Percentiles rank a stretch among this genome's conserved stretches.
These are phyloP conservation scores for Bhutanitis thaidina DNA, from an alignment of 2,888 invertebrate genomes.

Conservation along the genomic window DNA sequence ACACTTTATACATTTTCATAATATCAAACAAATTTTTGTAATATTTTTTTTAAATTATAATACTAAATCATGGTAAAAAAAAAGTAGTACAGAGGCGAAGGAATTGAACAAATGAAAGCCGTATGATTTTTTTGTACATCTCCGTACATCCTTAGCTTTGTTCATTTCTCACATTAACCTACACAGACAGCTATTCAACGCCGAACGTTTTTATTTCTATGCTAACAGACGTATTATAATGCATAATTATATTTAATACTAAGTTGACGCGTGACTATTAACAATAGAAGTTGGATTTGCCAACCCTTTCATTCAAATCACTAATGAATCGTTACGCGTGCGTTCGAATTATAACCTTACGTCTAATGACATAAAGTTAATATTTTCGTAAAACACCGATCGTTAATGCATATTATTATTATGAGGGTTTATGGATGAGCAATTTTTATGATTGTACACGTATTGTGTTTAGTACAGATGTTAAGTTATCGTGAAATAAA, in stretches of 20 bases:
- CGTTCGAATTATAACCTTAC: constrained; percentile 34
- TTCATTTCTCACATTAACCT: not conserved
- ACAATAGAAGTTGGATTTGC: constrained; percentile 76
- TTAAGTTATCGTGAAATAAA: constrained; percentile 32
- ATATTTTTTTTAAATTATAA: not conserved
- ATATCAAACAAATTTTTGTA: not conserved
- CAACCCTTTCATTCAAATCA: constrained; percentile 72
- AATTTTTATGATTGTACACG: constrained; percentile 69
- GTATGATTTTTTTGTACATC: too few species aligned
- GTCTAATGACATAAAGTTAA: constrained; percentile 25
- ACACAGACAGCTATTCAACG: constrained; percentile 23
- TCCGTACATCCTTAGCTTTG: not conserved
- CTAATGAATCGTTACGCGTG: constrained; percentile 56
- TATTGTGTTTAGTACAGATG: constrained; percentile 46
- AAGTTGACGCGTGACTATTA: constrained; percentile 72
- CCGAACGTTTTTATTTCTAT: constrained; percentile 49
- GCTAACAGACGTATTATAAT: constrained; percentile 64
- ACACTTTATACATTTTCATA: not conserved
- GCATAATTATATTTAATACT: constrained; percentile 66
- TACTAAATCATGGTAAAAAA: too few species aligned
- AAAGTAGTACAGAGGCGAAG: too few species aligned
- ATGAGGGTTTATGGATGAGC: constrained; percentile 69
- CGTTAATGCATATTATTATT: constrained; percentile 60
- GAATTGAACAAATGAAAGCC: too few species aligned
- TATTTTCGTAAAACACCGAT: constrained; percentile 21